A percentile compares a stretch with the other conserved stretches of the same genome.
These are phyloP conservation scores for Coreius guichenoti DNA, from an alignment of 2,797 vertebrate genomes.

Conservation along the genomic window DNA sequence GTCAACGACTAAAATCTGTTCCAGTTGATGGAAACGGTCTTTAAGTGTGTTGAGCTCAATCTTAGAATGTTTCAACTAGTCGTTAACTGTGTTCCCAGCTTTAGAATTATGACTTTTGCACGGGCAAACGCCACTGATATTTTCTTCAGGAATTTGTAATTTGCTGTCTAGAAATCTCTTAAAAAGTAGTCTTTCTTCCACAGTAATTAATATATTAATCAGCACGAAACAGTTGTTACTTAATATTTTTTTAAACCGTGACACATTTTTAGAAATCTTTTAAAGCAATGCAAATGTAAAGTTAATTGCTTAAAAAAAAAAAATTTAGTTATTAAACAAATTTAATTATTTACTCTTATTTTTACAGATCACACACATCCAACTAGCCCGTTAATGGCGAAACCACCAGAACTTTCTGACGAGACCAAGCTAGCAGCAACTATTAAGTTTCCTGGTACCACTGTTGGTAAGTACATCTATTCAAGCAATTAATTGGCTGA, in stretches of 20 bases:
- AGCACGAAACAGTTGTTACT: not conserved
- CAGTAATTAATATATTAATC: not conserved
- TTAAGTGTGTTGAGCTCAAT: too few species aligned
- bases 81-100: too few species aligned
- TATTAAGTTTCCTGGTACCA: slow-evolving; percentile 91
- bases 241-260: not conserved
- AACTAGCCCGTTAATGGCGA: slow-evolving; percentile 90
- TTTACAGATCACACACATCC: slow-evolving; percentile 90
- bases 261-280: not conserved
- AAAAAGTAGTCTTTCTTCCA: not conserved
- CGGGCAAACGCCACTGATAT: too few species aligned
- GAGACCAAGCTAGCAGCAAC: slow-evolving; percentile 89
- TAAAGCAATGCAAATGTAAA: not conserved
- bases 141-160: not conserved
- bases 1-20: too few species aligned
- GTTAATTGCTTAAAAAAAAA: not conserved
- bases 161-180: not conserved
- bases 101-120: too few species aligned
- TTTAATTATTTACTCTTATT: not conserved
- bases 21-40: too few species aligned
- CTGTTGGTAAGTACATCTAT: slow-evolving; percentile 85
- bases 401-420: slow-evolving; percentile 91
- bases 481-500: not conserved
- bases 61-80: too few species aligned
- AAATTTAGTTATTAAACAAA: not conserved